phyloP scores from a whole-genome alignment of 2,113 vertebrate genomes.

The Leptodactylus fuscus region DNA sequence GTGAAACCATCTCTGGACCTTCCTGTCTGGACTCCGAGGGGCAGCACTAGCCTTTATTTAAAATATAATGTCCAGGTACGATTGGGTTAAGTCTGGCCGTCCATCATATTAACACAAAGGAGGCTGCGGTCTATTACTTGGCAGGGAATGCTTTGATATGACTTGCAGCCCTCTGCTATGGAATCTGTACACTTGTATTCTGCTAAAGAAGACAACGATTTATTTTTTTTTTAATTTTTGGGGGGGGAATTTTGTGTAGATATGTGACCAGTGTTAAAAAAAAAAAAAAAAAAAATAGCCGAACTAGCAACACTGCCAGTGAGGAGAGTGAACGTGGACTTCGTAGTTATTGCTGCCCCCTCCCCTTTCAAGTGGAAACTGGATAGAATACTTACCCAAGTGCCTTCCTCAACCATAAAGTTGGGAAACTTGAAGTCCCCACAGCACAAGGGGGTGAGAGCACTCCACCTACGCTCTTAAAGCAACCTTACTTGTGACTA shows the following conservation, averaged over 20 bases:
- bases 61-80: background rate
- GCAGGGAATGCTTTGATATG: background rate
- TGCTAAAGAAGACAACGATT: background rate
- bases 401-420: slow-evolving; percentile 33
- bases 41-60: background rate
- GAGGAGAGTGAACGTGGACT: background rate
- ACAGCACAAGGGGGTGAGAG: background rate
- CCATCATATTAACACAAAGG: background rate
- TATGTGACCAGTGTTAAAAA: slow-evolving; percentile 48
- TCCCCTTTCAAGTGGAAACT: background rate
- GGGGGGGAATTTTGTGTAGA: too few species aligned
- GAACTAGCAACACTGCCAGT: background rate
- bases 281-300: too few species aligned
- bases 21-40: background rate
- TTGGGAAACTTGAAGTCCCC: background rate
- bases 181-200: background rate
- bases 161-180: background rate
- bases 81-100: background rate
- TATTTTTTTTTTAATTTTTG: background rate
- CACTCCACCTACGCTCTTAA: background rate
- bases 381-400: slow-evolving; percentile 37
- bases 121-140: background rate
- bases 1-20: slow-evolving; percentile 2
- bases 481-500: background rate
- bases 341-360: background rate